These are phyloP conservation scores for Muntiacus reevesi DNA, from an alignment of 2,113 vertebrate genomes.

Conservation along the genomic window DNA sequence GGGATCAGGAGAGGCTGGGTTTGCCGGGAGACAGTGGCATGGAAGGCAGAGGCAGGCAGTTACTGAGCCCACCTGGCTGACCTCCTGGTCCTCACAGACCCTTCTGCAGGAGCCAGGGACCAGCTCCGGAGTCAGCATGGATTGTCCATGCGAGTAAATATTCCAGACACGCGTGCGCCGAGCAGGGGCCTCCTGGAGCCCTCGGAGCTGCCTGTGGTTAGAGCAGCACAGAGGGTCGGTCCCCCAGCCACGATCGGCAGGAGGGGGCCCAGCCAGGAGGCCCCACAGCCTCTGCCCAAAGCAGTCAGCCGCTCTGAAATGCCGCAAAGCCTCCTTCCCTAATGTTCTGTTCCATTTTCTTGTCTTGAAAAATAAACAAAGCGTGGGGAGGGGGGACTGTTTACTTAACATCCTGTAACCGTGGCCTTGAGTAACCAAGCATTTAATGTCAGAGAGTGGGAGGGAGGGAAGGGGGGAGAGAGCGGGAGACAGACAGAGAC, in stretches of 20 bases:
- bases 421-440: neutral
- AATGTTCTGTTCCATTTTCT: neutral
- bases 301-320: neutral
- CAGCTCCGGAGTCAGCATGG: neutral
- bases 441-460: neutral
- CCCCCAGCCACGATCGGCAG: rapidly evolving
- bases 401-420: neutral
- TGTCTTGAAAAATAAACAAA: neutral
- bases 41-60: neutral
- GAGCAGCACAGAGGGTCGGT: neutral
- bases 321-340: neutral
- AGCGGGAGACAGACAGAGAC: too few species aligned
- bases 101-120: neutral
- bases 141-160: neutral
- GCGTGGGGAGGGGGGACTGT: neutral
- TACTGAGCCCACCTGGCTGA: neutral
- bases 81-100: neutral
- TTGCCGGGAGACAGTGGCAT: neutral
- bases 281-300: rapidly evolving
- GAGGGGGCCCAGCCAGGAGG: neutral
- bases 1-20: neutral
- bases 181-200: neutral
- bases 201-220: neutral
- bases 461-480: neutral
- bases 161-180: rapidly evolving